phyloP scores from a whole-genome alignment of 1,140 invertebrate genomes.

The Danaus plexippus region DNA sequence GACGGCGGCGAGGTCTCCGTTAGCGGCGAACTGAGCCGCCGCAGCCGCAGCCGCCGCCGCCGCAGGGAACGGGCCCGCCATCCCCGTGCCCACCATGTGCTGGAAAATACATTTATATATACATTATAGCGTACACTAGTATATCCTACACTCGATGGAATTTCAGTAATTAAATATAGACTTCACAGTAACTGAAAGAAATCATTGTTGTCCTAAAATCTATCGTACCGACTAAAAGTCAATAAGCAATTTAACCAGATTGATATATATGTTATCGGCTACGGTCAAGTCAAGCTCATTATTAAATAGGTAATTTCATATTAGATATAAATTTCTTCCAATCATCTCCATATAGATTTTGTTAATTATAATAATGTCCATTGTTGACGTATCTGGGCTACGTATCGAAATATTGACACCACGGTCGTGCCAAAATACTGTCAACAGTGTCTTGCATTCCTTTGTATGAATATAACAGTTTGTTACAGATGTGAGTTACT shows the following conservation, averaged over 20 bases:
- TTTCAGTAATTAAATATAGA: too few species aligned
- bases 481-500: too few species aligned
- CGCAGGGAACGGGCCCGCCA: constrained; percentile 84
- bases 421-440: constrained; percentile 50
- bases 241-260: too few species aligned
- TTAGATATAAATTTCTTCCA: too few species aligned
- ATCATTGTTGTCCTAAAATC: too few species aligned
- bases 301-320: too few species aligned
- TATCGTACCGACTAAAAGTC: too few species aligned
- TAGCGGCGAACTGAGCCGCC: constrained; percentile 76
- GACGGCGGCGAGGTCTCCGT: constrained; percentile 76
- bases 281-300: too few species aligned
- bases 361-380: constrained; percentile 51
- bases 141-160: too few species aligned
- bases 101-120: constrained; percentile 71
- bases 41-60: constrained; percentile 84
- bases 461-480: constrained; percentile 4
- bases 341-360: too few species aligned
- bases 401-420: constrained; percentile 62
- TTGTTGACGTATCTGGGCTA: constrained; percentile 63
- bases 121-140: background rate
- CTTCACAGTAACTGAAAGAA: too few species aligned
- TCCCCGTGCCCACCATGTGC: constrained; percentile 96
- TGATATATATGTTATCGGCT: too few species aligned
- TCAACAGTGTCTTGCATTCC: constrained; percentile 14